Evolutionary conservation across 2,113 vertebrate genomes (phyloP).

Genomic region (Dicentrarchus labrax): DNA sequence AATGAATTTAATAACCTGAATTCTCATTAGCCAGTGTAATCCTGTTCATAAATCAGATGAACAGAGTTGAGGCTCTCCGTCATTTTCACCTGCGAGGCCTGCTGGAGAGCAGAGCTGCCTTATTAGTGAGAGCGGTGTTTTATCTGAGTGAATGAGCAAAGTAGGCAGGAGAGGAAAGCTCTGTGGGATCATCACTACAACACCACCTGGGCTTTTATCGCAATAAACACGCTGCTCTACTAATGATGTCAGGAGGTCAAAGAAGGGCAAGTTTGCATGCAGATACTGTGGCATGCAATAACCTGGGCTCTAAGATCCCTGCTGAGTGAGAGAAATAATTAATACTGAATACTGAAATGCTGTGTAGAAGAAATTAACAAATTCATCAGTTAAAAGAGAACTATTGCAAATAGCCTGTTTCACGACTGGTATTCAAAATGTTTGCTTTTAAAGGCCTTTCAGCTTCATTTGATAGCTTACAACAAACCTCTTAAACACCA

Average conservation of each 20-base stretch:
- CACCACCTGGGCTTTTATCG: conserved; percentile 59
- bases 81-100: conserved; percentile 30
- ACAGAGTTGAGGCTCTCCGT: background rate
- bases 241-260: conserved; percentile 54
- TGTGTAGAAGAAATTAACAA: background rate
- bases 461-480: background rate
- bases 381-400: background rate
- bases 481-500: background rate
- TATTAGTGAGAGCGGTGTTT: conserved; percentile 28
- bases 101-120: conserved; percentile 10
- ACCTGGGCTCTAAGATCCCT: conserved; percentile 16
- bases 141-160: conserved; percentile 47
- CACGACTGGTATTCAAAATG: background rate
- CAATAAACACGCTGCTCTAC: conserved; percentile 30
- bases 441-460: too few relatives aligned
- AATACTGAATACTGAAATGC: background rate
- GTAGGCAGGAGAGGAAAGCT: conserved; percentile 16
- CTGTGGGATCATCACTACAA: conserved; percentile 38
- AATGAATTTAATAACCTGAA: conserved; percentile 14
- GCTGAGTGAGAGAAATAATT: conserved; percentile 1
- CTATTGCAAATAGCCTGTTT: background rate
- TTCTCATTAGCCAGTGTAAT: conserved; percentile 28
- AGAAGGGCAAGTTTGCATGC: conserved; percentile 4
- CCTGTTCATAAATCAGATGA: conserved; percentile 10
- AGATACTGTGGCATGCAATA: background rate